Evolutionary conservation across 2,888 invertebrate species (phyloP), one percentile per base, ranked within the genome.

Genomic region (Mesorhabditis spiculigera): DNA sequence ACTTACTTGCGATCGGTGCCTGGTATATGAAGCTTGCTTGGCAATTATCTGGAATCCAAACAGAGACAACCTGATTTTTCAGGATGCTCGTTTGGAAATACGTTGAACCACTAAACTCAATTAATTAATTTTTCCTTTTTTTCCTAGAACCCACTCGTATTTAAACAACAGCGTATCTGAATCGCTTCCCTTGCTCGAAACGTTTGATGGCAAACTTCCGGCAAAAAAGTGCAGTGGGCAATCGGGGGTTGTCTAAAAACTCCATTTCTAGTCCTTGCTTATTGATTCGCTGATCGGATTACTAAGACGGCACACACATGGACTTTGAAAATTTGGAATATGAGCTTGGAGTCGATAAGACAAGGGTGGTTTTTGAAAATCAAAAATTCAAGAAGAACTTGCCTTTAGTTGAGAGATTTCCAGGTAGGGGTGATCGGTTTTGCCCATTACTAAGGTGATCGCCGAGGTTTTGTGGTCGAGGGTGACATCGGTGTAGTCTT

Each of bases 41-140:
- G 58, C 58, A 50, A 50, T 50, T 50, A 2, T 50, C 58, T 10
- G 58, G 58, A 50, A 50, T n/a, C 58, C 58, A 50, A 13, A 3
- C 58, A 50, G 58, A 13, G 58, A 50, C n/a, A n/a, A 50, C 58
- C n/a, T 50, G 10, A 50, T 50, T 50, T 50, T 50, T 50, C 58
- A 50, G 58, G 58, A 50, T 13, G 58, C 58, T 50, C 8, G 8
- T 50, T 50, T 50, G 58, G n/a, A 50, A 50, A 13, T 10, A n/a
- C n/a, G 58, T n/a, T n/a, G 58, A 50, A 13, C 58, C 58, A 50
- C 58, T 50, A n/a, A 50, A 50, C 58, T 13, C n/a, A 10, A 13
- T 50, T 50, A 10, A 50, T 50, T 50, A 13, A 13, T 50, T 50
- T 10, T 50, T 2, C 10, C n/a, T n/a, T n/a, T 50, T 50, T 50